Conservation (phyloP, 2,113 vertebrate genomes). For the Etheostoma spectabile region DNA sequence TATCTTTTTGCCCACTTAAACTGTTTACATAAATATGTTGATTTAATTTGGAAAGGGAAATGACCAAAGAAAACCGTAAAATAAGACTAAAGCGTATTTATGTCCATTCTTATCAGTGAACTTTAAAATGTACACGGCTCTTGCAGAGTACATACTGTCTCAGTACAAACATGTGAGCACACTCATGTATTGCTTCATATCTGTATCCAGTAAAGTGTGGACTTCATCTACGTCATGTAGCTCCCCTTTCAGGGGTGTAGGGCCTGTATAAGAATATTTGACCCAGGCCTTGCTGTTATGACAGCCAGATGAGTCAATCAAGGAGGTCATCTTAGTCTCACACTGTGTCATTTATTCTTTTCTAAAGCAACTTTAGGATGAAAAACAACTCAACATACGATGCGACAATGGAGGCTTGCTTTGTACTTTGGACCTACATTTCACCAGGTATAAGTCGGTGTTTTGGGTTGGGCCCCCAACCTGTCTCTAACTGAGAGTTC, state of each 20-base stretch:
- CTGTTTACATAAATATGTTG: background rate
- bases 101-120: constrained; percentile 51
- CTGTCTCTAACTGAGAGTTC: constrained; percentile 51
- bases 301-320: constrained; percentile 28
- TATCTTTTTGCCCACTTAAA: background rate
- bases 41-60: constrained; percentile 2
- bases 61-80: background rate
- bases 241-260: background rate
- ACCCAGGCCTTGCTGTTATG: constrained; percentile 17
- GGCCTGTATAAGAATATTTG: constrained; percentile 10
- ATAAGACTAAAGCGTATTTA: background rate
- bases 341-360: constrained; percentile 57
- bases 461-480: constrained; percentile 25
- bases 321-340: constrained; percentile 25
- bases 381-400: constrained; percentile 48
- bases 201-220: constrained; percentile 10
- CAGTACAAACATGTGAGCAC: constrained; percentile 20
- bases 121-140: constrained; percentile 34
- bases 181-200: constrained; percentile 8
- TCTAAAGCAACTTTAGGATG: constrained; percentile 55
- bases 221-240: constrained; percentile 7
- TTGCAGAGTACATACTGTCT: background rate
- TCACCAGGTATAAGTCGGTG: constrained; percentile 53
- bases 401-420: constrained; percentile 57
- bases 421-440: constrained; percentile 51